These are phyloP conservation scores for Tragelaphus imberbis DNA, from an alignment of 2,113 vertebrate species.

Conservation along the genomic window DNA sequence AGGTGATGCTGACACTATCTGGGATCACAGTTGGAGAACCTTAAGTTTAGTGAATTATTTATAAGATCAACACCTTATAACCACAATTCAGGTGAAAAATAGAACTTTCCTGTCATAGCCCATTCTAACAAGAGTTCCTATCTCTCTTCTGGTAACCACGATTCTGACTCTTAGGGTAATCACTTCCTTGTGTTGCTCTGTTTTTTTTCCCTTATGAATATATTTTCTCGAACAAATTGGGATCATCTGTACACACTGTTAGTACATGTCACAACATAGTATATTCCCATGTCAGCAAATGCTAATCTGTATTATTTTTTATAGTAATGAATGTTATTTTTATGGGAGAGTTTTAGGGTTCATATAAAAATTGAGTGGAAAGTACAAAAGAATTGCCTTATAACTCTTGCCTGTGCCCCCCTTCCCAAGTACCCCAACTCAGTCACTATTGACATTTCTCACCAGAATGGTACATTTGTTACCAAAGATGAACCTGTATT, in stretches of 20 bases:
- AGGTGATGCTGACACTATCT: neutral
- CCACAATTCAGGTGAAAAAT: neutral
- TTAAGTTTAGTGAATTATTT: neutral
- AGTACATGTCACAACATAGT: neutral
- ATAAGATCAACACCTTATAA: neutral
- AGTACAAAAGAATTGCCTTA: neutral
- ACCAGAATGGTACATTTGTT: neutral
- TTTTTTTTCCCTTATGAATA: neutral
- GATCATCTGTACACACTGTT: neutral
- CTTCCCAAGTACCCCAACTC: neutral
- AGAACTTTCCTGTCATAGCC: neutral
- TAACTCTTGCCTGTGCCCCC: neutral
- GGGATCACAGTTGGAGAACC: neutral
- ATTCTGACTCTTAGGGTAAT: neutral
- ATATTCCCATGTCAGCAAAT: neutral
- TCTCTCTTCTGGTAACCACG: neutral
- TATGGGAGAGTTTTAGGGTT: neutral
- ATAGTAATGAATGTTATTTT: neutral
- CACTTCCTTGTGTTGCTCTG: neutral
- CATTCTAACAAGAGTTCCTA: neutral
- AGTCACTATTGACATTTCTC: neutral
- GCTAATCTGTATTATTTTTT: neutral
- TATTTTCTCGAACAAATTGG: neutral
- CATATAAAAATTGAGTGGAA: neutral
- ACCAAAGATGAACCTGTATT: neutral